Percentiles rank a stretch among this genome's conserved stretches.
Conservation (phyloP, 2,888 invertebrate species). For the Leuctra nigra region DNA sequence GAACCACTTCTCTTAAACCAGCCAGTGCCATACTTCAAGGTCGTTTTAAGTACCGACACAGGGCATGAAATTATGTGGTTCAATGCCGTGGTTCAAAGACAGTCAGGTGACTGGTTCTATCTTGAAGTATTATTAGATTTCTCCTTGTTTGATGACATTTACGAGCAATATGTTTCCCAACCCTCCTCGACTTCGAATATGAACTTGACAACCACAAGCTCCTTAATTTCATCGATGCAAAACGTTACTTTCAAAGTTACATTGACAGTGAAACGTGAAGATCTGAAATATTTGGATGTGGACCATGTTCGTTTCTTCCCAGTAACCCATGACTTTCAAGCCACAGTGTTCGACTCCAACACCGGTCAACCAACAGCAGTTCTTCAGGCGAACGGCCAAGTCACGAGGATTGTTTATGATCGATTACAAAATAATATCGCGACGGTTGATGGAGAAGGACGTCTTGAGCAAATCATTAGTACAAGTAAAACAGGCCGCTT, state of each 20-base stretch:
- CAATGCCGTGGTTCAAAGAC: not conserved
- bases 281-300: not conserved
- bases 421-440: not conserved
- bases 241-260: not conserved
- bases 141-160: not conserved
- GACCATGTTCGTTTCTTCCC: not conserved
- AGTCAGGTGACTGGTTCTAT: conserved; percentile 1
- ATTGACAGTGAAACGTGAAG: not conserved
- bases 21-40: not conserved
- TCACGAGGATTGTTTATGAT: not conserved
- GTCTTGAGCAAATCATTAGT: not conserved
- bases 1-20: not conserved
- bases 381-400: not conserved
- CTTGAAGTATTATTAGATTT: not conserved
- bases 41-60: not conserved
- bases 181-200: not conserved
- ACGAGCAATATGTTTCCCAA: not conserved
- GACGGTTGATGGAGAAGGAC: not conserved
- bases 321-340: not conserved
- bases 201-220: not conserved
- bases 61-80: not conserved
- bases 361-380: not conserved
- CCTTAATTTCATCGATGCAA: too few relatives aligned
- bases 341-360: not conserved
- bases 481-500: not conserved